Conservation (phyloP, 2,888 invertebrate species). For the Bugulina stolonifera region DNA sequence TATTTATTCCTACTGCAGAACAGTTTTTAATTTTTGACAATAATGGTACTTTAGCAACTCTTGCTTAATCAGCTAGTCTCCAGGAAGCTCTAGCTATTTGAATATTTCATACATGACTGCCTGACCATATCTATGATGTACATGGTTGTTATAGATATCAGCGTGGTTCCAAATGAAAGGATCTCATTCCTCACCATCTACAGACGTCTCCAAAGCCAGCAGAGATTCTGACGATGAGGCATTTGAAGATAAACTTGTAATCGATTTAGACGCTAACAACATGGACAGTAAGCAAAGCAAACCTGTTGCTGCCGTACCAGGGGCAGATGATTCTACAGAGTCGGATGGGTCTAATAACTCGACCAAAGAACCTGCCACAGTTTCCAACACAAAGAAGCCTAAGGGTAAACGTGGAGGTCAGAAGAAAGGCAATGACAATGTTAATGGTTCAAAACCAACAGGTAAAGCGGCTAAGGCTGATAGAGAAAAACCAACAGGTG, state of each 20-base stretch:
- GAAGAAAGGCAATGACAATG: conserved; percentile 12
- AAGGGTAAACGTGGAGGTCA: conserved; percentile 11
- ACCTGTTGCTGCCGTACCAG: neutral
- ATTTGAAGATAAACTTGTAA: conserved; percentile 13
- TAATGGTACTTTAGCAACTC: too few relatives aligned
- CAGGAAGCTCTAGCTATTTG: too few relatives aligned
- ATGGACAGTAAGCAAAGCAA: neutral
- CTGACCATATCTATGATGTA: too few relatives aligned
- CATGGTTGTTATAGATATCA: neutral
- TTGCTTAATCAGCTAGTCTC: too few relatives aligned
- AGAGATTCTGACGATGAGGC: conserved; percentile 2
- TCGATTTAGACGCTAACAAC: conserved; percentile 12
- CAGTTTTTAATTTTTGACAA: too few relatives aligned
- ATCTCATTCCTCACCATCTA: neutral
- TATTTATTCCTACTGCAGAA: too few relatives aligned
- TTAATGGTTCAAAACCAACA: neutral
- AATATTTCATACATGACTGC: too few relatives aligned
- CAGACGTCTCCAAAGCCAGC: neutral
- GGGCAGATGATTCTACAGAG: neutral
- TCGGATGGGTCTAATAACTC: neutral
- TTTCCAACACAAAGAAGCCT: neutral
- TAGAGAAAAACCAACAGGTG: neutral
- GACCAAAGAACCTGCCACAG: neutral
- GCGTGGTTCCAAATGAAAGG: conserved; percentile 15
- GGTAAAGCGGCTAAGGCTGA: neutral